phyloP scores from a whole-genome alignment of 2,113 vertebrate species.

The Cnemophilus loriae region DNA sequence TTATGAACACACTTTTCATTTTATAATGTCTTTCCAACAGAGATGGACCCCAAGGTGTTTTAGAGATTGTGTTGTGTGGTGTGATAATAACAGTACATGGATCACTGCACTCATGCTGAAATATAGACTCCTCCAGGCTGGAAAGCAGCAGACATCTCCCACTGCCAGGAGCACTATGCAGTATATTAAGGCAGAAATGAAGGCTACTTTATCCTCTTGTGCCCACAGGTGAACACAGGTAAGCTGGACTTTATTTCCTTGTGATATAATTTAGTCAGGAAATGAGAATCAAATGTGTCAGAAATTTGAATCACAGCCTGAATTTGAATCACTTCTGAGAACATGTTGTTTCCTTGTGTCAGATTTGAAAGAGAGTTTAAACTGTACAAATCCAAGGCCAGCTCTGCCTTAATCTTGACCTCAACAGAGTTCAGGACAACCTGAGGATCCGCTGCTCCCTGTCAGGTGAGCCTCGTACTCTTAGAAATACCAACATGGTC shows the following conservation, averaged over 20 bases:
- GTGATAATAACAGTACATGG: constrained; percentile 52
- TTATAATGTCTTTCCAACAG: constrained; percentile 35
- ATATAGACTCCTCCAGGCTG: constrained; percentile 34
- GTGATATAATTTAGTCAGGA: not conserved
- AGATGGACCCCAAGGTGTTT: constrained; percentile 43
- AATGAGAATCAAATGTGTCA: not conserved
- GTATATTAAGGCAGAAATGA: constrained; percentile 45
- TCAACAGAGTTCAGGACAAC: not conserved
- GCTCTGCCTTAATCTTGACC: not conserved
- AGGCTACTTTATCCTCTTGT: constrained; percentile 30
- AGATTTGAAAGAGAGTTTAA: not conserved
- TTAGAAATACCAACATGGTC: not conserved
- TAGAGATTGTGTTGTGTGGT: not conserved
- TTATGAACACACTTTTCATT: constrained; percentile 49
- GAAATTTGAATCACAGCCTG: not conserved
- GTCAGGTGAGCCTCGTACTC: not conserved
- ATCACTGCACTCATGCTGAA: constrained; percentile 44
- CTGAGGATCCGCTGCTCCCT: not conserved
- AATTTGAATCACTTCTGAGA: constrained; percentile 21
- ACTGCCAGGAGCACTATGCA: not conserved
- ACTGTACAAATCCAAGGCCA: not conserved
- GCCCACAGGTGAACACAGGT: constrained; percentile 20
- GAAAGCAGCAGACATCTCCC: constrained; percentile 28
- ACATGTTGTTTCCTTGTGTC: not conserved
- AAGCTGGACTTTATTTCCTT: constrained; percentile 7